Conservation (phyloP, 2,113 vertebrate species). For the Ranitomeya variabilis region DNA sequence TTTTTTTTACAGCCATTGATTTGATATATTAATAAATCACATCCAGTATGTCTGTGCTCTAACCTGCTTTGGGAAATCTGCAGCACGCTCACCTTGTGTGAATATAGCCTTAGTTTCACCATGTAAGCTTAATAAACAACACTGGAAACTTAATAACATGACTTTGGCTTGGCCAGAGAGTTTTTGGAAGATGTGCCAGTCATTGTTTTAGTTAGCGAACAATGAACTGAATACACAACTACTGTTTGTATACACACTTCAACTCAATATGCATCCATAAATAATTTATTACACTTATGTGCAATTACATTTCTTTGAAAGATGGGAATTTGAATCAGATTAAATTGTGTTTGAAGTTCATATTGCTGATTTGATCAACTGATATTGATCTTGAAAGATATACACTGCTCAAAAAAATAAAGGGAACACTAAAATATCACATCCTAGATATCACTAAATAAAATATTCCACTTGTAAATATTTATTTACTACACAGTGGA, state of each 20-base stretch:
- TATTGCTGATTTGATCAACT: neutral
- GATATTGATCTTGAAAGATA: neutral
- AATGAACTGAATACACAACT: neutral
- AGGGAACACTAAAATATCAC: too few relatives aligned
- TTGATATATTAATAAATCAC: too few relatives aligned
- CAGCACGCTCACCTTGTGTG: too few relatives aligned
- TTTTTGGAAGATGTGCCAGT: neutral
- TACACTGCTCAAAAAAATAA: neutral
- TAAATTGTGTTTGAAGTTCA: neutral
- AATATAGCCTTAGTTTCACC: neutral
- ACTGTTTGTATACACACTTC: neutral
- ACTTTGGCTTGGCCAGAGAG: neutral
- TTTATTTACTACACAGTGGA: too few relatives aligned
- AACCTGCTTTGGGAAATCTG: too few relatives aligned
- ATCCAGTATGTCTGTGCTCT: too few relatives aligned
- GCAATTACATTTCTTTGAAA: neutral
- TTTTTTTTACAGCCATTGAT: too few relatives aligned
- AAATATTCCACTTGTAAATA: too few relatives aligned
- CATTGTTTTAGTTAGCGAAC: neutral
- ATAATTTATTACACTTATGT: neutral
- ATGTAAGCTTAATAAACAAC: neutral
- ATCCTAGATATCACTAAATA: too few relatives aligned
- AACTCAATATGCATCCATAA: neutral
- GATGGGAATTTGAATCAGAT: neutral
- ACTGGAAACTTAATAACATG: neutral